Percentiles rank a stretch among this genome's conserved stretches.
These are phyloP conservation scores for Grallaria varia DNA, from an alignment of 2,113 vertebrate species.

Conservation along the genomic window DNA sequence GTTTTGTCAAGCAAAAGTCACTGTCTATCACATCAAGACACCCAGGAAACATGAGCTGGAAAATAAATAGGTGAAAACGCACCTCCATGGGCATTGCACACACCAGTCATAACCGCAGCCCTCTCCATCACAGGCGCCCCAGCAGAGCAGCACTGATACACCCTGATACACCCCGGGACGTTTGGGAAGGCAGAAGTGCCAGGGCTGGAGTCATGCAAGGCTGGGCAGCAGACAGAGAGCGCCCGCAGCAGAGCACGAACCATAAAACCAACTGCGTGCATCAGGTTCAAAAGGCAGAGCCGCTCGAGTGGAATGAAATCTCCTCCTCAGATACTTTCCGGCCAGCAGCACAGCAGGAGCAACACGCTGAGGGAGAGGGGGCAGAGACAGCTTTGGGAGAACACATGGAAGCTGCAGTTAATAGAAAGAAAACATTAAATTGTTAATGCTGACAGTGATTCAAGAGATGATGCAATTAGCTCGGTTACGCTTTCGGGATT, in stretches of 20 bases:
- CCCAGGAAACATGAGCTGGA: background rate
- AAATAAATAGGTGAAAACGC: background rate
- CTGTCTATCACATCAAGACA: background rate
- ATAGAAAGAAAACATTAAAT: background rate
- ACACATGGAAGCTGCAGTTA: background rate
- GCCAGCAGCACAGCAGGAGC: background rate
- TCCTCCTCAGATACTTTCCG: background rate
- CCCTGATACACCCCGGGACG: fast-evolving
- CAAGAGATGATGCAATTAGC: background rate
- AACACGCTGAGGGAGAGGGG: fast-evolving
- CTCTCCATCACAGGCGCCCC: background rate
- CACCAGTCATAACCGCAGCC: fast-evolving
- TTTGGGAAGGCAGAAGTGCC: background rate
- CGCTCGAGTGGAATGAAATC: fast-evolving
- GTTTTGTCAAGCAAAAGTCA: background rate
- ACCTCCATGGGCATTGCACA: background rate
- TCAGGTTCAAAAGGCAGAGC: background rate
- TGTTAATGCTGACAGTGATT: background rate
- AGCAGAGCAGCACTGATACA: background rate
- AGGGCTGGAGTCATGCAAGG: background rate
- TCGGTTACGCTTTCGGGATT: background rate
- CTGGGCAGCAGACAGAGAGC: background rate
- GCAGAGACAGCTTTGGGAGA: background rate
- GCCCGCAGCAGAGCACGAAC: background rate
- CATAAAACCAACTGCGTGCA: fast-evolving